Evolutionary conservation across 2,113 vertebrate genomes (phyloP), one percentile per base, ranked within the genome.

Genomic region (Apus apus): DNA sequence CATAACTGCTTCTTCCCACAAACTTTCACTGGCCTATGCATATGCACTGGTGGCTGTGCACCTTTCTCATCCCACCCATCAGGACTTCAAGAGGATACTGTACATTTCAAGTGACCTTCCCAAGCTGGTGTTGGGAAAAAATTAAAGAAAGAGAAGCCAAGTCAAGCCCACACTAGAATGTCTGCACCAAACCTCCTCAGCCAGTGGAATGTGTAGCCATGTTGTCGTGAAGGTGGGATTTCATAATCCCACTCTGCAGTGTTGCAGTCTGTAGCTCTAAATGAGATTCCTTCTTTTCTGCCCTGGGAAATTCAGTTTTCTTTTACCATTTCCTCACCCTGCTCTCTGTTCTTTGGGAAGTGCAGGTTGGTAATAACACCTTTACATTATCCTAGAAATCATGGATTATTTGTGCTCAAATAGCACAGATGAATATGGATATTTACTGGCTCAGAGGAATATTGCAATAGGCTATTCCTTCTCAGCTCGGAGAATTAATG

Each of bases 381-480:
- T 64, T 67, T 64, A 46, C 34, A 4, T 48, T 74, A 48, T 8
- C 32, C 29, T 64, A 57, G 57, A 71, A 93, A 81, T 53, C n/a
- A 32, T 54, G 45, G 51, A 45, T 94, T 74, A 50, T 87, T 89
- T 77, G 56, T 64, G 48, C 5, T 50, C 64, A 43, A 84, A 90
- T 67, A 92, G 48, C 26, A 67, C 18, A 46, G 60, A 30, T 10
- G 16, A 67, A 30, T 53, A 43, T 36, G 53, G 68, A 7, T 84
- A n/a, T 89, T 72, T 89, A 38, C 80, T 72, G 76, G 36, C 38
- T 60, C 65, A 53, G 65, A 94, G 34, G 61, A 83, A 53, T 60
- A 67, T 20, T 91, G 19, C 29, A 64, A 71, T n/a, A 75, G 64
- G 34, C n/a, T 81, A 48, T 87, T 94, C 57, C 51, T 92, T 90